Conservation (phyloP, 53 echinoderm and acorn worm species). For the Actinopyga echinites region DNA sequence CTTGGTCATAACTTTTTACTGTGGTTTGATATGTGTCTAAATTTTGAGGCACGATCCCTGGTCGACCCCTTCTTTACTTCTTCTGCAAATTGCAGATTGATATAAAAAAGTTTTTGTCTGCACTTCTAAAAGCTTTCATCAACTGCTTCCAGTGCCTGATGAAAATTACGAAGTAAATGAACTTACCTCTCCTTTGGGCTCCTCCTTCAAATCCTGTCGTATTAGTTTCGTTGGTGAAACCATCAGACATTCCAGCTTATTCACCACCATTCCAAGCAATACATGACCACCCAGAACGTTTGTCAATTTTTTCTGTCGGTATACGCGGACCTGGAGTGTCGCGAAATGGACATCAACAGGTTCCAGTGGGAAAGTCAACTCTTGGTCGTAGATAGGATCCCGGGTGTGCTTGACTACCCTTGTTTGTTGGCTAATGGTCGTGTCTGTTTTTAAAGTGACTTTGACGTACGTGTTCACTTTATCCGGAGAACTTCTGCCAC, state of each 20-base stretch:
- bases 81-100: too few species aligned
- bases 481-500: constrained; percentile 11
- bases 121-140: too few species aligned
- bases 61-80: too few species aligned
- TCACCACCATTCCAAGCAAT: constrained; percentile 51
- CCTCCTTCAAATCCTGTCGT: constrained; percentile 62
- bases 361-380: constrained; percentile 61
- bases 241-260: constrained; percentile 36
- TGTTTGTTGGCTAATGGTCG: constrained; percentile 46
- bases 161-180: not conserved
- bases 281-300: not conserved
- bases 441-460: constrained; percentile 50
- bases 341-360: constrained; percentile 35
- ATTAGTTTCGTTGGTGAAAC: constrained; percentile 32
- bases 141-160: too few species aligned
- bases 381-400: constrained; percentile 75
- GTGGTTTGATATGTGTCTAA: too few species aligned
- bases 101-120: too few species aligned
- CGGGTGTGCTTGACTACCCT: constrained; percentile 53
- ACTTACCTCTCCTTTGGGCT: constrained; percentile 21
- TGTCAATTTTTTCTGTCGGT: constrained; percentile 26
- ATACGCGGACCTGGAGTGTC: constrained; percentile 56
- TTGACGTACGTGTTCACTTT: constrained; percentile 58
- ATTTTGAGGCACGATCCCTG: too few species aligned
- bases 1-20: too few species aligned